Evolutionary conservation across 2,113 vertebrate species (phyloP), one percentile per base, ranked within the genome.

Genomic region (Monopterus albus): DNA sequence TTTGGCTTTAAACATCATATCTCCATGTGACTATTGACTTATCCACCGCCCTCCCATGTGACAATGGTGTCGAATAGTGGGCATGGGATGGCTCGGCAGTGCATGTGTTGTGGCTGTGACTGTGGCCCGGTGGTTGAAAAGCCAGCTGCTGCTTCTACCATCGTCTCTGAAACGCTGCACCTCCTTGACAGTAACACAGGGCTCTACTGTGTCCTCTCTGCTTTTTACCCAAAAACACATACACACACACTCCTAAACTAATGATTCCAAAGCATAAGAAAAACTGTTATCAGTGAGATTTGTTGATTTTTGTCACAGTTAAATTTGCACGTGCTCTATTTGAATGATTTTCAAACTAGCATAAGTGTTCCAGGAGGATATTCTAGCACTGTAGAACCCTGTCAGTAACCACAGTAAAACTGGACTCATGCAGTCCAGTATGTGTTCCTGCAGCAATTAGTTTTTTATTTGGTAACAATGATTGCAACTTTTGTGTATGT

Each of bases 21-120:
- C 51, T 46, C 43, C 73, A 28, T 25, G 60, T 70, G 80, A 65
- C 26, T 55, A 42, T 39, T 42, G 69, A 59, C 74, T 64, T 17
- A 0, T 23, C 64, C 17, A 28, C 38, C 21, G 21, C 53, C 33
- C 47, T 46, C 18, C 40, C 78, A 26, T 50, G 67, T 74, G 72
- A 62, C 10, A 20, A 39, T 31, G 88, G 70, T 78, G 82, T 62
- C 45, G 49, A 46, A 10, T 31, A 39, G 66, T 63, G 46, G 73
- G 83, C 86, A 86, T 83, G 89, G 85, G 88, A 87, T 64, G 89
- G 89, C 88, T 92, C 89, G 77, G 90, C 90, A 86, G 88, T 91
- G 91, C 90, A 89, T 92, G 88, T 82, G 83, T 70, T 72, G 82
- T 88, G 84, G 85, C 81, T 81, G 72, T 83, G 82, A 70, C 81